Percentiles rank a stretch among this genome's conserved stretches.
These are phyloP conservation scores for zebrafish (Danio rerio) DNA, from an alignment of 2,113 vertebrate species.

Conservation along the genomic window GRCz12tu NC_133181.1:37790501-37791000, in stretches of 20 bases:
- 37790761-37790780: neutral
- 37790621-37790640: too few relatives aligned
- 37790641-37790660: too few relatives aligned
- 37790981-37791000: neutral
- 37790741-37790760: neutral
- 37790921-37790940: neutral
- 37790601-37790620: too few relatives aligned
- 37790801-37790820: neutral
- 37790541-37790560: too few relatives aligned
- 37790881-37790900: neutral
- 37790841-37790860: neutral
- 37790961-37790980: neutral
- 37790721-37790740: neutral
- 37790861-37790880: neutral
- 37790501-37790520: too few relatives aligned
- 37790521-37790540: too few relatives aligned
- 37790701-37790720: neutral
- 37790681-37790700: neutral
- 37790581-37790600: too few relatives aligned
- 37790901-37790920: conserved; percentile 9
- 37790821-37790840: neutral
- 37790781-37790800: neutral
- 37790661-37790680: too few relatives aligned
- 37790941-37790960: conserved; percentile 8
- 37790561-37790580: too few relatives aligned